Base-by-base conservation (phyloP, 2,797 vertebrate genomes). In the Myotis myotis region DNA sequence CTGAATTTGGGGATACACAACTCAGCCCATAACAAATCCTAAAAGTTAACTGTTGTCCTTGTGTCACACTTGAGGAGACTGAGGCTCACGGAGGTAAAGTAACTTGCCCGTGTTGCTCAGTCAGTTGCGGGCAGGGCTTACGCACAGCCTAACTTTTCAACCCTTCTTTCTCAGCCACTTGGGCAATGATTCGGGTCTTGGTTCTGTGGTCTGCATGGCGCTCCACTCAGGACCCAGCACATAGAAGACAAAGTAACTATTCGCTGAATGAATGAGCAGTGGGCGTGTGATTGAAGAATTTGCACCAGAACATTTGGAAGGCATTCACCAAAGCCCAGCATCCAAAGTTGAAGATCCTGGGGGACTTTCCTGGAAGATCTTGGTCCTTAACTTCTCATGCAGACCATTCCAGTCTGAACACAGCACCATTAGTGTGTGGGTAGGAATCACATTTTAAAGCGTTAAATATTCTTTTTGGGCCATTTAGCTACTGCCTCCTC, bases 391-490 rank as follows among this genome's bases (percentile, higher is more conserved):
- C 44, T 57, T 79, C 64, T 80, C 62, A 4, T 5, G 57, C 2
- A 20, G 38, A 66, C 23, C 41, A 4, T 87, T 96, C 64, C 22
- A 49, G 0, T 80, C 66, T 66, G 23, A 49, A 41, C 1, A 0
- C 11, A 83, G 44, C 47, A 28, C 44, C 15, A 20, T 47, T 13
- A 23, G 33, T 30, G 8, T 68, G 9, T 23, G 62, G 13, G 64
- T 70, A 82, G 80, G 68, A 94, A 41, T 84, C 72, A 25, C 12
- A 47, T 66, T 90, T 92, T 33, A 84, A 74, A 72, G 55, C 0
- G 2, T 66, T 85, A 49, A 68, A 41, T 88, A 62, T 47, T 83
- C 75, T 89, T 88, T 88, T 44, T 93, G 79, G 86, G 47, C 75
- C 10, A 60, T 80, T 95, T 95, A 86, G 47, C 66, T 86, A 33